A percentile compares a stretch with the other conserved stretches of the same genome.
These are phyloP conservation scores for Eptatretus burgeri DNA, from an alignment of 2,113 vertebrate species.

Conservation along the genomic window DNA sequence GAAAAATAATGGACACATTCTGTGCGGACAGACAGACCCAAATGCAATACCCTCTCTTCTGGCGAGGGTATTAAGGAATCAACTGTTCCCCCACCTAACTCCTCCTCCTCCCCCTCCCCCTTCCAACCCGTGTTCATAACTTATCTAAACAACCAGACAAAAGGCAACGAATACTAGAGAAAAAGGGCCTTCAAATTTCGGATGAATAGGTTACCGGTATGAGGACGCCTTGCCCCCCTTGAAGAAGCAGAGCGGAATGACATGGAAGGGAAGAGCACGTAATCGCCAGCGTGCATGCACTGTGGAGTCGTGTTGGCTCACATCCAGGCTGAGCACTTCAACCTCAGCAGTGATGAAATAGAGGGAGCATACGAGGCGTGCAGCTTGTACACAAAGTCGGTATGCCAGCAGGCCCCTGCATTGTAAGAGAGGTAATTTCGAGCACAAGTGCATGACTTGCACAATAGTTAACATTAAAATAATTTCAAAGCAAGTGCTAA, in stretches of 20 bases:
- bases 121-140: too few species aligned
- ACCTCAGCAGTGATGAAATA: constrained; percentile 32
- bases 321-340: constrained; percentile 34
- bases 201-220: constrained; percentile 21
- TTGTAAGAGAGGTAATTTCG: constrained; percentile 8
- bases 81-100: too few species aligned
- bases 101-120: too few species aligned
- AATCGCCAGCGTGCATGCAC: constrained; percentile 49
- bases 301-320: constrained; percentile 31
- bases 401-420: constrained; percentile 24
- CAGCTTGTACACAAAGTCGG: constrained; percentile 22
- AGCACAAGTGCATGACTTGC: neutral
- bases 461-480: neutral
- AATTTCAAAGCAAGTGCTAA: neutral
- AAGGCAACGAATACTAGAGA: too few species aligned
- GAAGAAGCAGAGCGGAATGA: constrained; percentile 35
- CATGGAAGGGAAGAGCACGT: constrained; percentile 27
- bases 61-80: too few species aligned
- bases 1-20: too few species aligned
- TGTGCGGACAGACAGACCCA: too few species aligned
- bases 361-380: constrained; percentile 26
- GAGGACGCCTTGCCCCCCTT: constrained; percentile 30
- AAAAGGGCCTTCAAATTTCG: too few species aligned
- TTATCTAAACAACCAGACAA: too few species aligned
- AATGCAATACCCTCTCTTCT: too few species aligned